Evolutionary conservation across 2,888 invertebrate species (phyloP).

Genomic region (Prosopocoilus inquinatus): DNA sequence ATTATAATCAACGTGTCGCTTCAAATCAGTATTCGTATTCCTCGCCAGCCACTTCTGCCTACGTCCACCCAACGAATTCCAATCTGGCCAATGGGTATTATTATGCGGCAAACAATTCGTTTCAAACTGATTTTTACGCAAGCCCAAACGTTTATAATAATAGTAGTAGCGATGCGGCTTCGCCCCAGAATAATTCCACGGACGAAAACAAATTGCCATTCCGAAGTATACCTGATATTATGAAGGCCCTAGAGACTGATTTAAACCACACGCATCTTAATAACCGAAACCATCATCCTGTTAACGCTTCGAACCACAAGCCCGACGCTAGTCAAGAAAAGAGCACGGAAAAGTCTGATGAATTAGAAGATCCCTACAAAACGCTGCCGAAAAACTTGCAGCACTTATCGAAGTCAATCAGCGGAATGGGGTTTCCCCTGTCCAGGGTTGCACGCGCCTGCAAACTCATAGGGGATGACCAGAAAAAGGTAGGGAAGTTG

Average conservation of each 20-base stretch:
- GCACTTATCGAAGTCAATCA: conserved; percentile 69
- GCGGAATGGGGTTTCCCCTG: conserved; percentile 85
- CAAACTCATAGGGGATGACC: conserved; percentile 72
- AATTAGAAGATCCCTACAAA: conserved; percentile 46
- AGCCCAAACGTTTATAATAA: conserved; percentile 16
- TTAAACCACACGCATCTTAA: conserved; percentile 46
- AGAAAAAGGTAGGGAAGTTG: conserved; percentile 76
- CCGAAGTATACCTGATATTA: conserved; percentile 72
- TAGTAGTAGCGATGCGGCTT: conserved; percentile 11
- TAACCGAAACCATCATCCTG: conserved; percentile 21
- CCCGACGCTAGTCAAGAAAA: conserved; percentile 10
- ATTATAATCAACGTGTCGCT: conserved; percentile 12
- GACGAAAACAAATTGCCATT: conserved; percentile 19
- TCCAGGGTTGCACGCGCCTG: conserved; percentile 80
- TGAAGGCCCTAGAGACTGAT: conserved; percentile 72
- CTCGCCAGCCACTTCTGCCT: conserved; percentile 16
- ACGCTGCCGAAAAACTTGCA: conserved; percentile 58
- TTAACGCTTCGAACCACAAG: conserved; percentile 21
- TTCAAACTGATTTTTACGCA: conserved; percentile 14
- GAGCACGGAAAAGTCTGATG: conserved; percentile 25
- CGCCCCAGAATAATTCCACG: conserved; percentile 9
- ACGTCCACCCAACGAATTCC: conserved; percentile 12
- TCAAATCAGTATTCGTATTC: conserved; percentile 16
- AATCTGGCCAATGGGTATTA: conserved; percentile 29
- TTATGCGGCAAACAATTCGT: conserved; percentile 15